Evolutionary conservation across 1,140 invertebrate genomes (phyloP), one percentile per base, ranked within the genome.

Genomic region (Notospermus geniculatus): DNA sequence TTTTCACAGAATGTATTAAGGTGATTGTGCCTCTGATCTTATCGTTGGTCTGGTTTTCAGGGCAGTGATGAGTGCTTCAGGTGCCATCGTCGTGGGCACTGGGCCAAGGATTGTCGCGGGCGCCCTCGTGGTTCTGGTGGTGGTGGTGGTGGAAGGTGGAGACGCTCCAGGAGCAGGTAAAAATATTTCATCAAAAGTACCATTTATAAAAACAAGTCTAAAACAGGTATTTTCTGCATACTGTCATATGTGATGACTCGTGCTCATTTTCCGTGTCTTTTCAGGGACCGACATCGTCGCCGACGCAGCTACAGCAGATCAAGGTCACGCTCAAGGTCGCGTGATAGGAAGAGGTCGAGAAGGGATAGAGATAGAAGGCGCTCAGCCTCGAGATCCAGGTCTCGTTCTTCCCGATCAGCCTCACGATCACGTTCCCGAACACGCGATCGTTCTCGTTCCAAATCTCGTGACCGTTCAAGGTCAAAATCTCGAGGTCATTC

Each of bases 101-200:
- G 79, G 78, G 79, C 81, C 0, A 62, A 80, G 58, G 81, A 83
- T 64, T 82, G 80, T 69, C 79, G 76, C 27, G 77, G 82, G 53
- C 70, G 75, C n/a, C 17, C 19, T 17, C 19, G n/a, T 23, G 17
- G 27, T 27, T 27, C 19, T 2, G 28, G 52, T 22, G 43, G 53
- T 19, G 22, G 43, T 19, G 36, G 54, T 17, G 41, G 45, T 11
- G 39, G 62, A 52, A 28, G 23, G 60, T 59, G 74, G 46, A 64
- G 68, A 29, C 59, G 69, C 57, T 30, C 64, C 13, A 53, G 67
- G 25, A 45, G 59, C 29, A 46, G 63, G 67, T 46, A 65, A 46
- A 23, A 1, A 50, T 4, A 11, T 52, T 19, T 39, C 39, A 32
- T 4, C 15, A 36, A 25, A 1, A 52, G 43, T 11, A 15, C 30